phyloP scores from a whole-genome alignment of 1,140 invertebrate species.

The Theocolax elegans region DNA sequence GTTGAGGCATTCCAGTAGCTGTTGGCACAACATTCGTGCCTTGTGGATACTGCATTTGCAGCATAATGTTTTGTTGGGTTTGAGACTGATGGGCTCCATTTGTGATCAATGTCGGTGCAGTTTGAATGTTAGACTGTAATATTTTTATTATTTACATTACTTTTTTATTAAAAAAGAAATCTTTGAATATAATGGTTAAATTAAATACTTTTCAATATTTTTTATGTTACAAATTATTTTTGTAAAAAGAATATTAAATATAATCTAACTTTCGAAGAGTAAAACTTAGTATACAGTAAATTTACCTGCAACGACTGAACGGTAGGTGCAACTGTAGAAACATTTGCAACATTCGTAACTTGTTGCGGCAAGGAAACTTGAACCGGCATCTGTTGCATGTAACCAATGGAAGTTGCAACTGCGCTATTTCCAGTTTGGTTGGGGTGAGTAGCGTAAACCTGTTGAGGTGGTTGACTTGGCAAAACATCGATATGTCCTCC shows the following conservation, averaged over 20 bases:
- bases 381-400: slow-evolving; percentile 58
- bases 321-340: slow-evolving; percentile 45
- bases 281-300: too few relatives aligned
- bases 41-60: slow-evolving; percentile 61
- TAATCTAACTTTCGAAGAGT: too few relatives aligned
- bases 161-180: slow-evolving; percentile 8
- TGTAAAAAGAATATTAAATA: too few relatives aligned
- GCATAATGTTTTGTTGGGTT: slow-evolving; percentile 54
- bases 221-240: too few relatives aligned
- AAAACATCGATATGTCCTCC: slow-evolving; percentile 59
- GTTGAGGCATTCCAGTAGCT: slow-evolving; percentile 51
- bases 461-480: slow-evolving; percentile 52
- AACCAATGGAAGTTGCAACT: slow-evolving; percentile 54
- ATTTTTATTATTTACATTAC: too few relatives aligned
- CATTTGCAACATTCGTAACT: slow-evolving; percentile 53
- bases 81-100: slow-evolving; percentile 55
- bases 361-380: slow-evolving; percentile 56
- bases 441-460: slow-evolving; percentile 55
- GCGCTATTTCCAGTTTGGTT: slow-evolving; percentile 49
- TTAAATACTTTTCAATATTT: too few relatives aligned
- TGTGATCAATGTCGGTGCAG: slow-evolving; percentile 46
- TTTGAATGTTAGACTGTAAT: slow-evolving; percentile 53
- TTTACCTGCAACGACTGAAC: slow-evolving; percentile 30
- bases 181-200: too few relatives aligned
- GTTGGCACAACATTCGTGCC: slow-evolving; percentile 50